These are phyloP conservation scores for Corapipo altera DNA, from an alignment of 2,113 vertebrate genomes.

Conservation along the genomic window DNA sequence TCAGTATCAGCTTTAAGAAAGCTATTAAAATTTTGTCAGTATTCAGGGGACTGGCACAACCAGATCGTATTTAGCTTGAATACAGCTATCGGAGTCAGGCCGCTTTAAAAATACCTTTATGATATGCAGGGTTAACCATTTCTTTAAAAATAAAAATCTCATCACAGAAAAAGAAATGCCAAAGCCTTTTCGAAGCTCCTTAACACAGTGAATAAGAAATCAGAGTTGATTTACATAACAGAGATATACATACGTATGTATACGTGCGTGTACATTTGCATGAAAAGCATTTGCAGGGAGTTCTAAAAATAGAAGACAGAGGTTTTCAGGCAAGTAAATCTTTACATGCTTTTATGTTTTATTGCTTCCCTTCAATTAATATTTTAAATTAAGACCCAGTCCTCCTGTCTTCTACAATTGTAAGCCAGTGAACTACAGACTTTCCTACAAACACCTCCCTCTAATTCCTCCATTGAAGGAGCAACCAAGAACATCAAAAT, in stretches of 20 bases:
- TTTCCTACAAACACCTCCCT: slow-evolving; percentile 31
- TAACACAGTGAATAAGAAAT: slow-evolving; percentile 76
- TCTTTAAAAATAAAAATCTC: slow-evolving; percentile 59
- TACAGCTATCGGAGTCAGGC: neutral
- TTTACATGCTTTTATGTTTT: slow-evolving; percentile 47
- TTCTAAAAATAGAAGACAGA: slow-evolving; percentile 78
- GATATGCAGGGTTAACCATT: slow-evolving; percentile 11
- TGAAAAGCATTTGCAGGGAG: slow-evolving; percentile 71
- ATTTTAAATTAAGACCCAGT: slow-evolving; percentile 66
- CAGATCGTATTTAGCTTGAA: neutral
- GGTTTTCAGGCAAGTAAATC: slow-evolving; percentile 66
- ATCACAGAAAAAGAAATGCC: slow-evolving; percentile 69
- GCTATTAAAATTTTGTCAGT: neutral
- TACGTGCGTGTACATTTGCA: slow-evolving; percentile 59
- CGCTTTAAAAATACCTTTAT: slow-evolving; percentile 22
- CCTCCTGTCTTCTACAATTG: slow-evolving; percentile 26
- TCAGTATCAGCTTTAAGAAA: neutral
- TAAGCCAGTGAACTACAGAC: slow-evolving; percentile 43
- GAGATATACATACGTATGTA: slow-evolving; percentile 54
- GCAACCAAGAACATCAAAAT: neutral
- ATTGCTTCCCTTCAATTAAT: slow-evolving; percentile 68
- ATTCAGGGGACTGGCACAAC: neutral
- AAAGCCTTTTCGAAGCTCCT: slow-evolving; percentile 71
- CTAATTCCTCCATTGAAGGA: neutral
- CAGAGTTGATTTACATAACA: slow-evolving; percentile 73